A percentile compares a stretch with the other conserved stretches of the same genome.
Conservation (phyloP, 53 echinoderm and acorn worm species). For the Pentamera pediparva region DNA sequence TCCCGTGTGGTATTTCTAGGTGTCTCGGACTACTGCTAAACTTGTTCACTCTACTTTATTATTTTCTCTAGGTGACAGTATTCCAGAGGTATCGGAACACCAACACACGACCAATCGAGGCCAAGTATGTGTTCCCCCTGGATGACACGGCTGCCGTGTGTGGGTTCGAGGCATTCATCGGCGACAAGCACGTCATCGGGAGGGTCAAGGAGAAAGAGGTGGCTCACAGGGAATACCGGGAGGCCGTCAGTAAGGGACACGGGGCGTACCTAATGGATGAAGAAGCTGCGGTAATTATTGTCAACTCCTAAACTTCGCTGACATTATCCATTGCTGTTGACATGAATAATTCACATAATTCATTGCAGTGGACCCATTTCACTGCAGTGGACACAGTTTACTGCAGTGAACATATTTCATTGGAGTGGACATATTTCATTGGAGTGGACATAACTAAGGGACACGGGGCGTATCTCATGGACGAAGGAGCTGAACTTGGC, state of each 20-base stretch:
- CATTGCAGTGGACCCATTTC: no score
- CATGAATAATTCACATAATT: no score
- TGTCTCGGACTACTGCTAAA: no score
- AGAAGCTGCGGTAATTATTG: conserved; percentile 68
- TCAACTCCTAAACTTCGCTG: no score
- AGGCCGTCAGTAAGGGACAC: conserved; percentile 81
- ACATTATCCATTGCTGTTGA: no score
- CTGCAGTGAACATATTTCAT: no score
- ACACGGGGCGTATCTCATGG: conserved; percentile 91
- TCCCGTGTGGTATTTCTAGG: no score
- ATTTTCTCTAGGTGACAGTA: conserved; percentile 53
- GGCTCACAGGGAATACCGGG: conserved; percentile 82
- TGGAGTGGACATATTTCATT: no score
- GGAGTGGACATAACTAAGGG: no score
- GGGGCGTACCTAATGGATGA: conserved; percentile 96
- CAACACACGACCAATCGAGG: conserved; percentile 61
- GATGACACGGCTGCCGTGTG: conserved; percentile 79
- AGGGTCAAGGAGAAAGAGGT: conserved; percentile 85
- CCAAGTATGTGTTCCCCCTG: conserved; percentile 86
- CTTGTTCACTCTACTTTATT: no score
- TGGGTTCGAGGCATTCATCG: conserved; percentile 90
- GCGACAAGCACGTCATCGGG: conserved; percentile 83
- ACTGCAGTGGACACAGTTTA: no score
- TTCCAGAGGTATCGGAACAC: conserved; percentile 72
- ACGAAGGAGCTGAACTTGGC: conserved; percentile 78